phyloP scores from a whole-genome alignment of 2,888 invertebrate species.

The Ormyrus rosae region DNA sequence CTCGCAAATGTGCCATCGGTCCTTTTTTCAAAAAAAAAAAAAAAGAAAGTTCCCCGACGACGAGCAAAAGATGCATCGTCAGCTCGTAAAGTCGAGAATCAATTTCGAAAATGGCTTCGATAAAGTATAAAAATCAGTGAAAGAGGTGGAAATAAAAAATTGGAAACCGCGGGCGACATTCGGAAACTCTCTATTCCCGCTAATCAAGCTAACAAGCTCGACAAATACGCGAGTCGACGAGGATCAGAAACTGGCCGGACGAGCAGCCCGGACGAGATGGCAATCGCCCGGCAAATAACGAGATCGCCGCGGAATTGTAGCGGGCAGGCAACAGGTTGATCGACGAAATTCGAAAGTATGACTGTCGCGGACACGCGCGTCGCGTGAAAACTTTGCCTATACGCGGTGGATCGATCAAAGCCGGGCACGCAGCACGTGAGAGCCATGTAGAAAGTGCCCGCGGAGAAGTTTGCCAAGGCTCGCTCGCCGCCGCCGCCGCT shows the following conservation, averaged over 20 bases:
- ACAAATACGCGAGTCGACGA: not conserved
- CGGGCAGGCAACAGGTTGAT: slow-evolving; percentile 17
- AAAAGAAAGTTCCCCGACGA: not conserved
- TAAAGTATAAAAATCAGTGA: no score
- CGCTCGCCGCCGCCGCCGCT: not conserved
- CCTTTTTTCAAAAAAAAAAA: not conserved
- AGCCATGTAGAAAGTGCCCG: slow-evolving; percentile 30
- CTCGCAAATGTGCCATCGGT: not conserved
- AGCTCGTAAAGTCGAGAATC: no score
- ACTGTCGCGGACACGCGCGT: slow-evolving; percentile 32
- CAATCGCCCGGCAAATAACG: slow-evolving; percentile 15
- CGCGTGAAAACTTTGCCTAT: slow-evolving; percentile 38
- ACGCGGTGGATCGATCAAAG: slow-evolving; percentile 17
- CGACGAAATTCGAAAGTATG: slow-evolving; percentile 50
- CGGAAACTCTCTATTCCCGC: slow-evolving; percentile 23
- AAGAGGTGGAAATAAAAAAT: no score
- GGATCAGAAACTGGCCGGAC: slow-evolving; percentile 11
- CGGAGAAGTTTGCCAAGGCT: slow-evolving; percentile 20
- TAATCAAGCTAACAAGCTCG: slow-evolving; percentile 37
- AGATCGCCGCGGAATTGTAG: not conserved
- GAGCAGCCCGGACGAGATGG: not conserved
- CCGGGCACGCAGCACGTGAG: slow-evolving; percentile 34
- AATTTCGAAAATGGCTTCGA: no score
- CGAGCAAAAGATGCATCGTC: no score
- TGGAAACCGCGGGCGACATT: no score